phyloP scores from a whole-genome alignment of 2,797 vertebrate genomes.

The Aselliscus stoliczkanus region DNA sequence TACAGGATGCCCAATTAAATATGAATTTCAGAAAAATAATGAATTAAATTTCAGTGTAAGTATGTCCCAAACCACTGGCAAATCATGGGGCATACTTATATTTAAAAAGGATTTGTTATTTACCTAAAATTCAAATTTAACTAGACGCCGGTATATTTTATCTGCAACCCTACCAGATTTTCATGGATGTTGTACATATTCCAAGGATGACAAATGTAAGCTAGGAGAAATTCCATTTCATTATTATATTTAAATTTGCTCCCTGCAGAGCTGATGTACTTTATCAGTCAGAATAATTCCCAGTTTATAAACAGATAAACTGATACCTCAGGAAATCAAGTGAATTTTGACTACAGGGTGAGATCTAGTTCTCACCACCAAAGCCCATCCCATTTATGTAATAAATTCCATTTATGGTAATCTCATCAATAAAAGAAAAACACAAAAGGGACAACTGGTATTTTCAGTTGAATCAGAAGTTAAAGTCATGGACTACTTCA shows the following conservation, averaged over 20 bases:
- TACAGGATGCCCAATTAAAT: neutral
- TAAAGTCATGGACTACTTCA: neutral
- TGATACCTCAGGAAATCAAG: neutral
- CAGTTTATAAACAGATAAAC: neutral
- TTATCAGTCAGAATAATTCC: neutral
- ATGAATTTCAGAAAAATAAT: constrained; percentile 13
- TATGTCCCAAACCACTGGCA: neutral
- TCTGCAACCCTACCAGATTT: neutral
- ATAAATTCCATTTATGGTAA: neutral
- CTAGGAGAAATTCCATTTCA: neutral
- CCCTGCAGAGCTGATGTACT: neutral
- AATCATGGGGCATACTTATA: neutral
- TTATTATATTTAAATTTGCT: neutral
- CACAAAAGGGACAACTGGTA: neutral
- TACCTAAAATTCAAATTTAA: constrained; percentile 34
- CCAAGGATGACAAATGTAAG: neutral
- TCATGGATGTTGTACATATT: neutral
- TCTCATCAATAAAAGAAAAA: constrained; percentile 37
- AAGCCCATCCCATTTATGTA: neutral
- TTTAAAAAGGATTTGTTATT: neutral
- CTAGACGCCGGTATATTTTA: neutral
- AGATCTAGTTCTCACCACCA: neutral
- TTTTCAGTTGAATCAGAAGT: constrained; percentile 12
- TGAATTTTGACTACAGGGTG: neutral
- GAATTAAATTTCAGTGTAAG: neutral